Base-by-base conservation (phyloP, 2,888 invertebrate species). In the Philhelius pedissequus region DNA sequence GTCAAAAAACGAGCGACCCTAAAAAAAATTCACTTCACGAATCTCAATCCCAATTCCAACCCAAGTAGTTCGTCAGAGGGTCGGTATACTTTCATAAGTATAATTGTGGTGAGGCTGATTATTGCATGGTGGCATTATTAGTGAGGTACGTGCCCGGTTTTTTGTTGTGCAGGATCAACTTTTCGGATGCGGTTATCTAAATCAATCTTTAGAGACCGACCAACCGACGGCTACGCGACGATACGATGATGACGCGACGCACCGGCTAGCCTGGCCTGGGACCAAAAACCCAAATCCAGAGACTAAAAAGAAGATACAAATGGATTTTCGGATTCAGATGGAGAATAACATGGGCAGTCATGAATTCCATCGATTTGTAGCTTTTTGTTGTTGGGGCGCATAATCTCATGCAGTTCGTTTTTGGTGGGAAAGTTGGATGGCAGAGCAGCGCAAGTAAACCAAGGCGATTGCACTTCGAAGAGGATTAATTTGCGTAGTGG, bases 181-280 rank as follows among this genome's bases (percentile, higher is more conserved):
- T 71, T 80, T 84, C 70, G 80, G 84, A 80, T 84, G 80, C 80
- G 84, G 84, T 84, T 84, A 84, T 84, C 84, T 84, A 84, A 84
- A 84, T 84, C 84, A 84, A 84, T 84, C 84, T 84, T 80, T 75
- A 70, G 84, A 75, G 74, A 79, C 79, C 73, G 68, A 52, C 70
- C 56, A 56, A 60, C 68, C 64, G 35, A 48, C 22, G 45, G n/a
- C n/a, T n/a, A n/a, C n/a, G n/a, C n/a, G n/a, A n/a, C n/a, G n/a
- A n/a, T n/a, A n/a, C n/a, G n/a, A n/a, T n/a, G n/a, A n/a, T 38
- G 35, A 58, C 22, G 22, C 58, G 25, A 22, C 58, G 35, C 62
- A 22, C 60, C 62, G 52, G 66, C 62, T 35, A 50, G 20, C 32
- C 48, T 20, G 32, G 32, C 27, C 30, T 43, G 43, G 25, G 66